Evolutionary conservation across 2,113 vertebrate species (phyloP).

Genomic region (Zingel zingel): DNA sequence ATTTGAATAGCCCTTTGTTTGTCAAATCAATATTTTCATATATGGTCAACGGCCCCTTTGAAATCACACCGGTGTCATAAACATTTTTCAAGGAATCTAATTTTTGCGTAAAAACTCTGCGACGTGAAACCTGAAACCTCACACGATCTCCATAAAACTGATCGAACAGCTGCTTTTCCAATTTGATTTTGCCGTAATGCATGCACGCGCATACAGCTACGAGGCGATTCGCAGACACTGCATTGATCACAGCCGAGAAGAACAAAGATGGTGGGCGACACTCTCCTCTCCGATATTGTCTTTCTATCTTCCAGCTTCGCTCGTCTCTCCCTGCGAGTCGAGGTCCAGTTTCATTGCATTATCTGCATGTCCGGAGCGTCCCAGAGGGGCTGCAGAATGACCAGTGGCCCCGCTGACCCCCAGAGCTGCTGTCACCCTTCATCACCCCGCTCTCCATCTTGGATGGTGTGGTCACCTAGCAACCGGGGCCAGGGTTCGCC

Average conservation of each 20-base stretch:
- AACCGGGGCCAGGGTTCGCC: constrained; percentile 86
- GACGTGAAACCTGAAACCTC: constrained; percentile 33
- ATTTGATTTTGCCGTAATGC: constrained; percentile 45
- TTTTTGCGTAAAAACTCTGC: constrained; percentile 25
- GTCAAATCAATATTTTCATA: constrained; percentile 76
- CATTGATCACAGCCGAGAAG: constrained; percentile 39
- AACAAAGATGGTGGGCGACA: constrained; percentile 55
- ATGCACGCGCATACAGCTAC: constrained; percentile 11
- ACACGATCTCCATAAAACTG: constrained; percentile 44
- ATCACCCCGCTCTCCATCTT: constrained; percentile 86
- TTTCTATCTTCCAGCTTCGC: constrained; percentile 43
- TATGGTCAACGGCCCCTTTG: constrained; percentile 38
- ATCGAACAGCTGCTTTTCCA: constrained; percentile 28
- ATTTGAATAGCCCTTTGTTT: constrained; percentile 70
- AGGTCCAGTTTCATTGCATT: constrained; percentile 78
- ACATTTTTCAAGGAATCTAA: constrained; percentile 54
- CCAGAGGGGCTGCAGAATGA: constrained; percentile 84
- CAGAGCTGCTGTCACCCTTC: constrained; percentile 84
- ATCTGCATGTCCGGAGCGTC: constrained; percentile 80
- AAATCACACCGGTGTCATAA: constrained; percentile 50
- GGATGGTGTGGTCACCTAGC: constrained; percentile 89
- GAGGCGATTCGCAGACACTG: constrained; percentile 1
- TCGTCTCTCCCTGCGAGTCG: constrained; percentile 29
- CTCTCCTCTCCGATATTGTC: constrained; percentile 25
- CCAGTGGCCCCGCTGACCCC: constrained; percentile 84